Conservation (phyloP, 2,797 vertebrate genomes). For the Alcedo atthis region DNA sequence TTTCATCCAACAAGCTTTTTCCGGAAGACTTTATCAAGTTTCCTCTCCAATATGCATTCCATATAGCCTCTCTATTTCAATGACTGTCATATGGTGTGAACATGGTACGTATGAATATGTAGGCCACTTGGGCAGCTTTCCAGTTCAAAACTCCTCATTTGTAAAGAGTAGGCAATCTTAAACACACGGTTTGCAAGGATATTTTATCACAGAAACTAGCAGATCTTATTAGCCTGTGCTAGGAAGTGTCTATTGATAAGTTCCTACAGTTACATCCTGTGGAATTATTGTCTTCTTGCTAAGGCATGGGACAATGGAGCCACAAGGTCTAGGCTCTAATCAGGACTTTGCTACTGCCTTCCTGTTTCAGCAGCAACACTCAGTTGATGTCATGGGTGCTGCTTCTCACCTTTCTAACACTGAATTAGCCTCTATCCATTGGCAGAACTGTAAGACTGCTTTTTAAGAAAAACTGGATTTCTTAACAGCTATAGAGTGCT, state of each 20-base stretch:
- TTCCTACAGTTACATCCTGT: constrained; percentile 62
- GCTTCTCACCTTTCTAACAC: constrained; percentile 11
- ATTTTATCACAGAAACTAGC: constrained; percentile 43
- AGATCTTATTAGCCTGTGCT: constrained; percentile 47
- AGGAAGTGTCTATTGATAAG: constrained; percentile 64
- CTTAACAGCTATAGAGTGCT: not conserved
- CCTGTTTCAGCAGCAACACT: not conserved
- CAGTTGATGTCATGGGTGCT: not conserved
- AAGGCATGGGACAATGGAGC: constrained; percentile 34
- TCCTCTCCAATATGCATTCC: constrained; percentile 53
- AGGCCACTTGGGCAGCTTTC: constrained; percentile 68
- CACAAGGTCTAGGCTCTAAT: constrained; percentile 53
- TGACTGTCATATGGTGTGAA: constrained; percentile 70
- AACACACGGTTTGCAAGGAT: constrained; percentile 38
- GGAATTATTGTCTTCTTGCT: constrained; percentile 25
- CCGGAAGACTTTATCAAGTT: constrained; percentile 60
- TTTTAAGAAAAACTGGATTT: not conserved
- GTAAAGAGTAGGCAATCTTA: constrained; percentile 52
- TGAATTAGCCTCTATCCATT: not conserved
- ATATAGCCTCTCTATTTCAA: constrained; percentile 61
- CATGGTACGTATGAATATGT: constrained; percentile 61
- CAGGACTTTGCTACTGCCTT: constrained; percentile 19
- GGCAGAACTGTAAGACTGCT: not conserved
- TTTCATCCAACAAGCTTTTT: constrained; percentile 69
- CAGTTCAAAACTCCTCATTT: constrained; percentile 56